Percentiles rank a stretch among this genome's conserved stretches.
These are phyloP conservation scores for Paguma larvata DNA, from an alignment of 2,797 vertebrate species.

Conservation along the genomic window DNA sequence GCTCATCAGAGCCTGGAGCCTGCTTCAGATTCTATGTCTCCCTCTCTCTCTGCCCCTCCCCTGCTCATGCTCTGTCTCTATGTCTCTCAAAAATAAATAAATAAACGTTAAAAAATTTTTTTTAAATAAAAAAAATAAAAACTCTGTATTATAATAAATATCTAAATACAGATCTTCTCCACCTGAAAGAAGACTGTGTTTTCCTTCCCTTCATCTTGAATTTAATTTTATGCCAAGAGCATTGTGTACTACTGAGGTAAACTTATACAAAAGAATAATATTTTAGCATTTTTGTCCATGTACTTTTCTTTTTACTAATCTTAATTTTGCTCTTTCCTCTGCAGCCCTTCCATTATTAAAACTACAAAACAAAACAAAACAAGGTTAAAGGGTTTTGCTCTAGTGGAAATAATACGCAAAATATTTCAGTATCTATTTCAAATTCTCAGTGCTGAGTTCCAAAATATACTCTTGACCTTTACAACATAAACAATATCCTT, in stretches of 20 bases:
- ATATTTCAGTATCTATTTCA: background rate
- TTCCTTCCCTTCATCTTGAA: background rate
- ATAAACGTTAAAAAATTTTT: no score
- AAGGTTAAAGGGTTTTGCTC: background rate
- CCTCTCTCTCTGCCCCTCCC: no score
- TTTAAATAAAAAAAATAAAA: no score
- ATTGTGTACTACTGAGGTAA: background rate
- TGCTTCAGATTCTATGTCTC: no score
- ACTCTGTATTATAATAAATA: background rate
- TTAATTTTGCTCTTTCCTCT: background rate
- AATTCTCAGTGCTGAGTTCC: background rate
- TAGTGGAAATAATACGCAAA: background rate
- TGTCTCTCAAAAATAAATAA: no score
- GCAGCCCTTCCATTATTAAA: background rate
- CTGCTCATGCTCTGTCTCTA: no score
- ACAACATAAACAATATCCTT: background rate
- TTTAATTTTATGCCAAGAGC: conserved; percentile 25
- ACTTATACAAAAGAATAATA: background rate
- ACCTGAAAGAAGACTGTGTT: background rate
- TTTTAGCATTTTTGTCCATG: background rate
- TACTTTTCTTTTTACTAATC: background rate
- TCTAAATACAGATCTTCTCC: background rate
- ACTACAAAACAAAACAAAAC: background rate
- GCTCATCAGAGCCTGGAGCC: no score
- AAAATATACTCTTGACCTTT: conserved; percentile 23